Conservation (phyloP, 2,888 invertebrate genomes). For the Cryptocephalus moraei region DNA sequence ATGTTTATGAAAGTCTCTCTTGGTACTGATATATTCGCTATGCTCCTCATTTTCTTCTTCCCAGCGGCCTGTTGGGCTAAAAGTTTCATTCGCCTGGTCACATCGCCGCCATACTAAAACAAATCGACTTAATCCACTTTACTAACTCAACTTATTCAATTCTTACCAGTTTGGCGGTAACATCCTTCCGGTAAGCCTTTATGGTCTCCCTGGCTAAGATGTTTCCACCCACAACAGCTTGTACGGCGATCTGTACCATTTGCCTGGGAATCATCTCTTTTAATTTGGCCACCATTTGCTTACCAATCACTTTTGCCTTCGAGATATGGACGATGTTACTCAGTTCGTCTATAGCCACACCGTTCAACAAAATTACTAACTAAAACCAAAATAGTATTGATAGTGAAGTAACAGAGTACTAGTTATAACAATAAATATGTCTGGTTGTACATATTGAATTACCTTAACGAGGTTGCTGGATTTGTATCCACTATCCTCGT, state of each 20-base stretch:
- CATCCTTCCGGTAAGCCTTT: constrained; percentile 83
- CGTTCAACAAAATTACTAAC: constrained; percentile 73
- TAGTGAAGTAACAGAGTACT: too few species aligned
- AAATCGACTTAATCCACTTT: constrained; percentile 3
- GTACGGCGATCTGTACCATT: constrained; percentile 78
- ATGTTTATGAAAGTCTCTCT: constrained; percentile 90
- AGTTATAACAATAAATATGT: neutral
- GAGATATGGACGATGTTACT: constrained; percentile 68
- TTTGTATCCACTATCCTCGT: constrained; percentile 80
- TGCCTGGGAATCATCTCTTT: constrained; percentile 83
- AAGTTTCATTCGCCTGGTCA: constrained; percentile 81
- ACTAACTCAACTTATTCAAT: constrained; percentile 1
- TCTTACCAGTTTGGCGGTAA: constrained; percentile 79
- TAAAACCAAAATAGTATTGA: constrained; percentile 33
- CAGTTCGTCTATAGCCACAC: constrained; percentile 70
- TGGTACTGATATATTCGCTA: constrained; percentile 86
- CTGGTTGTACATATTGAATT: constrained; percentile 14
- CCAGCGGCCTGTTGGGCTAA: constrained; percentile 85
- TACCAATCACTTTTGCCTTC: constrained; percentile 54
- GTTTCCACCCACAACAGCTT: constrained; percentile 71
- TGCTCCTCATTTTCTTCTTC: constrained; percentile 84
- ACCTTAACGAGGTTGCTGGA: constrained; percentile 69
- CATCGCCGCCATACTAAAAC: constrained; percentile 83
- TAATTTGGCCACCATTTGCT: constrained; percentile 61
- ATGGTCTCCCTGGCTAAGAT: constrained; percentile 77